Conservation (phyloP, 1,140 invertebrate genomes). For the Megalopta genalis region DNA sequence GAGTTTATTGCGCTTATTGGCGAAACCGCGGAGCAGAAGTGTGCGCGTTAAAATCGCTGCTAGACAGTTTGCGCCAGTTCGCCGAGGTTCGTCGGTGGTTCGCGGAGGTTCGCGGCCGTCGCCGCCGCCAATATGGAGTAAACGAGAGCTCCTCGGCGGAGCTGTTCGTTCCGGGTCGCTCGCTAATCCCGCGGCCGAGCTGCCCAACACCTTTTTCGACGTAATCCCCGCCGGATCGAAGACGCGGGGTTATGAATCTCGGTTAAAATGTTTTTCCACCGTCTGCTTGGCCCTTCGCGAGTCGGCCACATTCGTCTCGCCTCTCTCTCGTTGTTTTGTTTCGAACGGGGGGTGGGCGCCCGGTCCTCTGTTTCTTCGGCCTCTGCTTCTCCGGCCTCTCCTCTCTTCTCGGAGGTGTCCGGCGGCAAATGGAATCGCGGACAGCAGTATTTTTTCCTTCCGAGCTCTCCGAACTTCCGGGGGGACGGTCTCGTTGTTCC, state of each 20-base stretch:
- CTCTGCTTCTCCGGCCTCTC: background rate
- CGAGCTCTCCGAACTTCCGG: too few species aligned
- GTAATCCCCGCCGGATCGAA: background rate
- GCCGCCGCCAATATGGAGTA: slow-evolving; percentile 71
- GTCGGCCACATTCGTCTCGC: background rate
- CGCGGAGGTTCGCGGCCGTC: slow-evolving; percentile 43
- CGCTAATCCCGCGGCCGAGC: background rate
- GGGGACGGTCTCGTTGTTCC: slow-evolving; percentile 22
- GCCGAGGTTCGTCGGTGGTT: slow-evolving; percentile 64
- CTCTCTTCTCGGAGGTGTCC: background rate
- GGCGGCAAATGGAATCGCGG: slow-evolving; percentile 42
- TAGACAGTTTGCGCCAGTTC: slow-evolving; percentile 25
- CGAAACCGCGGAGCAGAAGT: slow-evolving; percentile 69
- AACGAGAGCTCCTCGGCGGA: background rate
- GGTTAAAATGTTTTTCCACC: background rate
- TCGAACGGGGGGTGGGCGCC: background rate
- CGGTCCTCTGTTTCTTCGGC: slow-evolving; percentile 9
- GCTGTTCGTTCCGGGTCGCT: background rate
- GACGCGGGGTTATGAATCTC: background rate
- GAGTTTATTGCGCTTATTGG: slow-evolving; percentile 81
- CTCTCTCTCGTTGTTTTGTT: slow-evolving; percentile 16
- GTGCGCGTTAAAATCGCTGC: slow-evolving; percentile 66
- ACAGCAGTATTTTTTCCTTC: slow-evolving; percentile 55
- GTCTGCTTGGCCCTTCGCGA: background rate
- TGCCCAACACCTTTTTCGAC: background rate